Base-by-base conservation (phyloP, 2,797 vertebrate species). In the Poecilia gillii region DNA sequence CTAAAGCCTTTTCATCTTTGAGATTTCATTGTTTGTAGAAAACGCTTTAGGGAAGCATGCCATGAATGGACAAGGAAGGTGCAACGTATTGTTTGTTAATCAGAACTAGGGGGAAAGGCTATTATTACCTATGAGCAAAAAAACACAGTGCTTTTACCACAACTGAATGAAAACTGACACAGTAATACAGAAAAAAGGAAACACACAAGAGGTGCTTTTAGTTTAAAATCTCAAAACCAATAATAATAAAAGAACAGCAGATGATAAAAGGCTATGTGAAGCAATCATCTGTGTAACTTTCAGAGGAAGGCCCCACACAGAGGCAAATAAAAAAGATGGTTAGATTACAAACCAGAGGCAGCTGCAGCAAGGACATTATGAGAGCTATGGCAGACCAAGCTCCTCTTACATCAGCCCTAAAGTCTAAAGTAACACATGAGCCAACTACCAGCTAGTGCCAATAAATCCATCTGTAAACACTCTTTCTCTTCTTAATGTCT, bases 381-480 rank as follows among this genome's bases (percentile, higher is more conserved):
- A 71, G 25, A n/a, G 25, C 68, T 28, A 71, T 45, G 68, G 68
- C 39, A 71, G 68, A 71, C 25, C 68, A 25, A 45, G 68, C 41
- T 71, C 25, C 68, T 71, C 25, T 71, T 71, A 45, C 41, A 71
- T 45, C 25, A 45, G 68, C 68, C 41, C 41, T 71, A 71, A 45
- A 71, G 68, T 71, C 68, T 45, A 71, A 71, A 45, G 68, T 71
- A 71, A n/a, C 41, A 45, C 41, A 45, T 28, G 25, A 71, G 68
- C 39, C 68, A 46, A 71, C 68, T 46, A 71, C 68, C 25, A 25
- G 2, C 68, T 71, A 18, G 68, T 28, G 68, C 68, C 68, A 71
- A 71, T 71, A 71, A 71, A 71, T 71, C 68, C 68, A 71, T 71
- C 68, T 71, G 68, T 71, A 71, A 71, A 71, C 68, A 71, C 41